Evolutionary conservation across 2,797 vertebrate species (phyloP), one percentile per base, ranked within the genome.

Genomic region (Helicolenus hilgendorfi): DNA sequence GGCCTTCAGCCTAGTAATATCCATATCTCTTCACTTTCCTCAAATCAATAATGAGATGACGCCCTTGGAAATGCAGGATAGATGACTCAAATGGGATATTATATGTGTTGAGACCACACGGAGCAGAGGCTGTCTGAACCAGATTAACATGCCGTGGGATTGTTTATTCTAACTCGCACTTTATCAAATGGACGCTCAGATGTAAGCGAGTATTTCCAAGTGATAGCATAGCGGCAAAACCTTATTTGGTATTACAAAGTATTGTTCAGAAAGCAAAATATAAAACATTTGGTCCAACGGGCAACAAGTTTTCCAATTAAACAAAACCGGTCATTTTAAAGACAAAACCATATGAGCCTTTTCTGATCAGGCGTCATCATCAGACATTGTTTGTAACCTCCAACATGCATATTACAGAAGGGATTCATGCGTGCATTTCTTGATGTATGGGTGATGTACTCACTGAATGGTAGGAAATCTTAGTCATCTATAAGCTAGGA

Each of bases 11-110:
- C 79, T 53, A 27, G 89, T 94, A 91, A 95, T 97, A 96, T 96
- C 94, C 95, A 95, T 95, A 95, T 94, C 94, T 95, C 92, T 93
- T 94, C 94, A 94, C 92, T 96, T 96, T 95, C 89, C 87, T 93
- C 88, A 89, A 93, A 96, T 97, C 95, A 95, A 96, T 97, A 96
- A 95, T 92, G 86, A 92, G 86, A 95, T 86, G 92, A 94, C 84
- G 94, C 90, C 95, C 95, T 96, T 96, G 95, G 92, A 96, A 95
- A 93, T 77, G 77, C 84, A 75, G 91, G 89, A 94, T 88, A 87
- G 94, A 96, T 91, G 93, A 88, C 88, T 91, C 89, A 91, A 89
- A 92, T 59, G 69, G 84, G 92, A 81, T 92, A 95, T 94, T 92
- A 92, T 92, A 92, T 96, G 94, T 86, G 94, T 91, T 77, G 77